These are phyloP conservation scores for Alentia gelatinosa DNA, from an alignment of 2,888 invertebrate genomes.

Conservation along the genomic window DNA sequence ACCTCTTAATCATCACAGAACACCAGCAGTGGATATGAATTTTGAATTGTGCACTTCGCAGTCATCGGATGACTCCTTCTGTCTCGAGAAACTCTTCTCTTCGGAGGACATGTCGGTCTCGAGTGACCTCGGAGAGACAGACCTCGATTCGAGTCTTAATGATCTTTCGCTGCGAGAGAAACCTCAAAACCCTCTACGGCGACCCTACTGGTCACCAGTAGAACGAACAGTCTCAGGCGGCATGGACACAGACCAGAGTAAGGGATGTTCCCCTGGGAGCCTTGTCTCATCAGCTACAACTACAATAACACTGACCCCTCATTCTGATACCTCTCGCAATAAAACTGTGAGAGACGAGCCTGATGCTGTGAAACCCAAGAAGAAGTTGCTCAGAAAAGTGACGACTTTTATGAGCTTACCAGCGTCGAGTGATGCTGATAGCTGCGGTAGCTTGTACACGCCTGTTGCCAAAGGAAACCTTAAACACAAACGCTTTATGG, in stretches of 20 bases:
- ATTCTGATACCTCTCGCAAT: background rate
- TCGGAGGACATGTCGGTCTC: background rate
- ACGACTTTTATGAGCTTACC: constrained; percentile 59
- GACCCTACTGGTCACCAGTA: background rate
- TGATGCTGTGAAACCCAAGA: background rate
- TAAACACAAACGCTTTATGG: constrained; percentile 48
- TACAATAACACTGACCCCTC: background rate
- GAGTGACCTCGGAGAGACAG: background rate
- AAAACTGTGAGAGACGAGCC: background rate
- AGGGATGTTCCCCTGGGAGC: background rate
- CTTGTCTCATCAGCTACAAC: background rate
- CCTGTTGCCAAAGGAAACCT: background rate
- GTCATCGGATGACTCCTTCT: background rate
- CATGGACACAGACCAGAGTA: background rate
- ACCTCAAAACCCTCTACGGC: background rate
- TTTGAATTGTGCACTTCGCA: background rate
- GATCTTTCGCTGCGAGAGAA: constrained; percentile 3
- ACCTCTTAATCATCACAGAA: background rate
- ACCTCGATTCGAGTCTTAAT: constrained; percentile 16
- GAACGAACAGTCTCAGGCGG: no score
- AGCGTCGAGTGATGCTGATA: background rate
- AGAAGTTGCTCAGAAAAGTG: constrained; percentile 47
- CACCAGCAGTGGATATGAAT: background rate
- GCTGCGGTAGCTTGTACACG: background rate
- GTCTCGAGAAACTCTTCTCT: constrained; percentile 8